A percentile compares a stretch with the other conserved stretches of the same genome.
These are phyloP conservation scores for Geococcyx californianus DNA, from an alignment of 2,113 vertebrate species.

Conservation along the genomic window DNA sequence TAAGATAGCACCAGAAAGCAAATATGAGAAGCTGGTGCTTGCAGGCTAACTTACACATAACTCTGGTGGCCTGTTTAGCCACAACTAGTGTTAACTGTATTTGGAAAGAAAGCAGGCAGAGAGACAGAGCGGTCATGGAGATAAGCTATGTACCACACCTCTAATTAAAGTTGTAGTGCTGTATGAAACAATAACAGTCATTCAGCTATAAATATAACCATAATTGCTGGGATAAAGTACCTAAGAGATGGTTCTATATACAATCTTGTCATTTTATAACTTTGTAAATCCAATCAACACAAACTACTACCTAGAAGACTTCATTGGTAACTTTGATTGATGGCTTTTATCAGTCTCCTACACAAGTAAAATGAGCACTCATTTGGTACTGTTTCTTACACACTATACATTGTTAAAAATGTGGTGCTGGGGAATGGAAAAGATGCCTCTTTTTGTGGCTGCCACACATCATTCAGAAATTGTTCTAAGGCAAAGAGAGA, in stretches of 20 bases:
- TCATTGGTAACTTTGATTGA: not conserved
- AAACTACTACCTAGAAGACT: not conserved
- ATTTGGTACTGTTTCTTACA: not conserved
- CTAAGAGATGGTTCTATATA: not conserved
- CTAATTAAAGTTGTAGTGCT: slow-evolving; percentile 5
- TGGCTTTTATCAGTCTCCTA: not conserved
- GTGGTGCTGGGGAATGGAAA: not conserved
- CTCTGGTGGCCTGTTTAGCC: not conserved
- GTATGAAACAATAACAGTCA: slow-evolving; percentile 44
- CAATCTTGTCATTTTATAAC: not conserved
- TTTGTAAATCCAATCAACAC: not conserved
- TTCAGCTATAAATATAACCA: slow-evolving; percentile 29
- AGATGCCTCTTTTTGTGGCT: not conserved
- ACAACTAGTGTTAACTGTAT: not conserved
- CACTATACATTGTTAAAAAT: not conserved
- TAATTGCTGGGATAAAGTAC: not conserved
- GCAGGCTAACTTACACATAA: not conserved
- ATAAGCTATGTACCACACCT: not conserved
- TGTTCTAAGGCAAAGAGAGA: not conserved
- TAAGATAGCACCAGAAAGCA: not conserved
- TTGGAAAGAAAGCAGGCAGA: not conserved
- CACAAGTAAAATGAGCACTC: not conserved
- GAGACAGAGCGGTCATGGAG: not conserved
- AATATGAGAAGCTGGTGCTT: not conserved
- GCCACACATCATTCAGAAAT: not conserved